phyloP scores from a whole-genome alignment of 2,113 vertebrate species.

The Capreolus pygargus region DNA sequence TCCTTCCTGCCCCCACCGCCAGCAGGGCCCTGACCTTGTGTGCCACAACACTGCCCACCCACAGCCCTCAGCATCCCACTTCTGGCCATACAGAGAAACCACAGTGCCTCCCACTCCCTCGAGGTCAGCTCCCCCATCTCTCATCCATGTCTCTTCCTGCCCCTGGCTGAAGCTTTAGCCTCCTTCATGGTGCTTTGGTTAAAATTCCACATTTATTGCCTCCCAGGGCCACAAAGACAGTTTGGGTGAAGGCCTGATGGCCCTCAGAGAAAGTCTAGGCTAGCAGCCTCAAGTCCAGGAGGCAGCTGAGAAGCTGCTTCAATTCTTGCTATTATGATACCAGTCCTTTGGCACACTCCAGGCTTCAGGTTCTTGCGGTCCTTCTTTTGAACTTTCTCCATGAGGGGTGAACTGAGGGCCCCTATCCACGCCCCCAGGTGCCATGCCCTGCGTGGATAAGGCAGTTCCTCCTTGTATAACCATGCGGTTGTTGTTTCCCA shows the following conservation, averaged over 20 bases:
- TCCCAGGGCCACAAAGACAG: neutral
- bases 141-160: neutral
- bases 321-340: neutral
- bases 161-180: neutral
- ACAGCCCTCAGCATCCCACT: neutral
- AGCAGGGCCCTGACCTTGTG: conserved; percentile 53
- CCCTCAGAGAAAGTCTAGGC: neutral
- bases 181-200: neutral
- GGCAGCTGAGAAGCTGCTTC: neutral
- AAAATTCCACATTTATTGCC: conserved; percentile 46
- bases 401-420: accelerated
- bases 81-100: neutral
- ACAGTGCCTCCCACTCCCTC: neutral
- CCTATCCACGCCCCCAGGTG: neutral
- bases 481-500: conserved; percentile 13
- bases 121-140: neutral
- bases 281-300: neutral
- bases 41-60: neutral
- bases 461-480: neutral
- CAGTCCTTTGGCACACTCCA: neutral
- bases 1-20: conserved; percentile 41
- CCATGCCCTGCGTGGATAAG: accelerated
- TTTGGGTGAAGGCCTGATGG: neutral
- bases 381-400: neutral
- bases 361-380: neutral